Conservation (phyloP, 2,797 vertebrate species). For the Acestrorhynchus altus region DNA sequence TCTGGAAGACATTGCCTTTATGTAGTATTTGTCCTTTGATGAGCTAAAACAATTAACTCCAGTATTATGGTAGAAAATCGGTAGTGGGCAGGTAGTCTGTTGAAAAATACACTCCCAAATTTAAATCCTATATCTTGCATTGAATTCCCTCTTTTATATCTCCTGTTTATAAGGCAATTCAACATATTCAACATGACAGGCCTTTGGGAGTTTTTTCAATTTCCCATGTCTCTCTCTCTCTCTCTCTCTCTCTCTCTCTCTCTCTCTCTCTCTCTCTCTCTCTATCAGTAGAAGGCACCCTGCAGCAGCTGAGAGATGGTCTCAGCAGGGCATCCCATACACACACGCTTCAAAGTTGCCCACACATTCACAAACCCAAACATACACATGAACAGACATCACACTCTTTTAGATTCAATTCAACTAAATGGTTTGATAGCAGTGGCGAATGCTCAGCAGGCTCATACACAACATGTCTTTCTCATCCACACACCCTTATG, state of each 20-base stretch:
- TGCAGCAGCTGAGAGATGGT: constrained; percentile 51
- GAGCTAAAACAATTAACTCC: neutral
- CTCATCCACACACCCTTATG: constrained; percentile 24
- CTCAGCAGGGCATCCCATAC: constrained; percentile 52
- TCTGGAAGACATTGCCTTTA: no score
- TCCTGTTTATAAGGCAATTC: neutral
- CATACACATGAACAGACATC: constrained; percentile 21
- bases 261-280: constrained; percentile 23
- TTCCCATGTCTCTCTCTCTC: neutral
- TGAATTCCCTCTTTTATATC: neutral
- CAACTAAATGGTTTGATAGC: constrained; percentile 45
- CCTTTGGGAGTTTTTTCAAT: neutral
- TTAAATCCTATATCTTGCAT: no score
- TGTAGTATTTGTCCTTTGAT: no score
- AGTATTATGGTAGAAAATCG: neutral
- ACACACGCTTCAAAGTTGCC: constrained; percentile 53
- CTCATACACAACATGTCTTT: constrained; percentile 8
- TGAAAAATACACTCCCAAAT: neutral
- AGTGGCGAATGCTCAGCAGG: constrained; percentile 24
- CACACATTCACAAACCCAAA: constrained; percentile 18
- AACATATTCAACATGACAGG: neutral
- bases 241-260: constrained; percentile 16
- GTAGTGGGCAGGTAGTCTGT: neutral
- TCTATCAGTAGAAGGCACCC: constrained; percentile 32
- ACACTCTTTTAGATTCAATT: constrained; percentile 43